A percentile compares a stretch with the other conserved stretches of the same genome.
Conservation (phyloP, 2,797 vertebrate genomes). For the Catharus ustulatus region DNA sequence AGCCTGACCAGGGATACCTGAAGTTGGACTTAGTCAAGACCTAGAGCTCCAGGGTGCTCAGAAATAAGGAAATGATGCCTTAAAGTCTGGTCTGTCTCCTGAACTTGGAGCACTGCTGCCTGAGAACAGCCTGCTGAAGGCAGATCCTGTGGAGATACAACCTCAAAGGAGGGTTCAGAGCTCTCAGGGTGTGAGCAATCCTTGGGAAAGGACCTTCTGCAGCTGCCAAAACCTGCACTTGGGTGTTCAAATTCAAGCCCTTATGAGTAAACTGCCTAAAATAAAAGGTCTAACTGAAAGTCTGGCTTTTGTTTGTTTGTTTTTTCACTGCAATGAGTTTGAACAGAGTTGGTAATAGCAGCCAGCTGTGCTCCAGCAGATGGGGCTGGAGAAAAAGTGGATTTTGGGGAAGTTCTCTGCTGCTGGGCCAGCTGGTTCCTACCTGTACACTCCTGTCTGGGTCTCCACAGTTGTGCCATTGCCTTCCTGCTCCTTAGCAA, state of each 20-base stretch:
- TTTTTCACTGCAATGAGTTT: not conserved
- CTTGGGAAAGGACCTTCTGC: not conserved
- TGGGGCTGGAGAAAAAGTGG: not conserved
- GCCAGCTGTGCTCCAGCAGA: not conserved
- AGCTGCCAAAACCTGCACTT: too few species aligned
- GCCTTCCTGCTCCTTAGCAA: not conserved
- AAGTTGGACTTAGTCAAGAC: not conserved
- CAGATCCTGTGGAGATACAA: not conserved
- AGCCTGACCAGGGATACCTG: not conserved
- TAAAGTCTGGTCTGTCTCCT: not conserved
- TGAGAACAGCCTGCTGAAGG: not conserved
- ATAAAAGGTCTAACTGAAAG: too few species aligned
- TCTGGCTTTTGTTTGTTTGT: not conserved
- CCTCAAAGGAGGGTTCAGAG: not conserved
- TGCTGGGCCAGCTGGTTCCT: not conserved
- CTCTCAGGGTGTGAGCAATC: not conserved
- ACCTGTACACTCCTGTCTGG: accelerated
- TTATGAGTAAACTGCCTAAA: too few species aligned
- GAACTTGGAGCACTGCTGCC: not conserved
- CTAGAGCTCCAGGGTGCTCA: not conserved
- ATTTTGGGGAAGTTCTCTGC: not conserved
- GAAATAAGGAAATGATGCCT: not conserved
- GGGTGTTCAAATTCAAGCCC: too few species aligned
- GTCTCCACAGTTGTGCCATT: not conserved
- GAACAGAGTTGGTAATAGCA: not conserved